Conservation (phyloP, 2,797 vertebrate genomes). For the Simalia tracyae region DNA sequence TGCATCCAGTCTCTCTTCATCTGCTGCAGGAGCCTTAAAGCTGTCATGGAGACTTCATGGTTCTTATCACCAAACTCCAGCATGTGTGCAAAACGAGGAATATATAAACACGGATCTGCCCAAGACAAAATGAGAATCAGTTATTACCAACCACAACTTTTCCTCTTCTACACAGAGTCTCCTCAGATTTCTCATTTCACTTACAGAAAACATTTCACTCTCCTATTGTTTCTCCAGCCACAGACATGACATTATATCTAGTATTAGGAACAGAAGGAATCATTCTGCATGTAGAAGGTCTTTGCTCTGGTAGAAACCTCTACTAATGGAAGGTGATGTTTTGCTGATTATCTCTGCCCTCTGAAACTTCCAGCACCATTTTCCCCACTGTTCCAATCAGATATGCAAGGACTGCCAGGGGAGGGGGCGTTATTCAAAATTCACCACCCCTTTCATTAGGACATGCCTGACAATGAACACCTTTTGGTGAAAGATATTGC, state of each 20-base stretch:
- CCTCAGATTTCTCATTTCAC: background rate
- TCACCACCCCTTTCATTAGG: background rate
- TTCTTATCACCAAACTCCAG: conserved; percentile 97
- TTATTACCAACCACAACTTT: background rate
- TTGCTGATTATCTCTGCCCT: background rate
- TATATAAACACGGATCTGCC: conserved; percentile 94
- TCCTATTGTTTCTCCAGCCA: background rate
- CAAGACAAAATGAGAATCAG: conserved; percentile 4
- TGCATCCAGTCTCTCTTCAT: conserved; percentile 99
- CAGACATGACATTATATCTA: background rate
- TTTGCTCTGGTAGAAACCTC: background rate
- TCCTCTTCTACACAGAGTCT: background rate
- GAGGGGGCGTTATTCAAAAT: background rate
- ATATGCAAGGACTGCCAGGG: background rate
- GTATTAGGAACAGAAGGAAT: background rate
- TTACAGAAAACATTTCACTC: background rate
- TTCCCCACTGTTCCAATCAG: background rate
- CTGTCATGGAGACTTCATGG: conserved; percentile 96
- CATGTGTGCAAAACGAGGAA: conserved; percentile 94
- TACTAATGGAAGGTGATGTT: background rate
- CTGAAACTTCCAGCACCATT: background rate
- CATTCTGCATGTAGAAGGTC: background rate
- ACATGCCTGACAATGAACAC: background rate
- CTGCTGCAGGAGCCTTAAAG: conserved; percentile 89
- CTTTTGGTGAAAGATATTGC: background rate